Conservation (phyloP, 1,140 invertebrate genomes). For the Drosophila trapezifrons region DNA sequence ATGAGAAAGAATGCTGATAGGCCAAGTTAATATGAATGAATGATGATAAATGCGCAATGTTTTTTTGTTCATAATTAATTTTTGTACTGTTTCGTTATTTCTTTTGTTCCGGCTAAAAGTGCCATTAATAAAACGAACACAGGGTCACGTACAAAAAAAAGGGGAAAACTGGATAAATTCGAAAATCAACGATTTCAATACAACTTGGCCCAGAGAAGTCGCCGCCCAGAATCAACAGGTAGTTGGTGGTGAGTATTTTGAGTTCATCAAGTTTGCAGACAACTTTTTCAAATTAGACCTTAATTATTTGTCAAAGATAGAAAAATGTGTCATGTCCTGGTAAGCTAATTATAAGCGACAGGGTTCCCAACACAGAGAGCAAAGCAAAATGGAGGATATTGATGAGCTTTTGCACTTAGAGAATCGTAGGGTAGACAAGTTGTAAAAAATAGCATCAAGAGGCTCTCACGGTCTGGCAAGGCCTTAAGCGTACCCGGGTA, state of each 20-base stretch:
- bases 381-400: background rate
- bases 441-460: background rate
- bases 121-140: conserved; percentile 19
- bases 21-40: conserved; percentile 47
- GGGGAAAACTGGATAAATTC: background rate
- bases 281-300: too few relatives aligned
- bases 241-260: background rate
- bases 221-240: conserved; percentile 17
- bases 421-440: background rate
- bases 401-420: background rate
- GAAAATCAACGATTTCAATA: background rate
- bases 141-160: background rate
- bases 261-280: background rate
- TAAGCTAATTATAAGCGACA: background rate
- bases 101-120: conserved; percentile 33
- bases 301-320: too few relatives aligned
- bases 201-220: background rate
- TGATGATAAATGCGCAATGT: conserved; percentile 46
- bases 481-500: too few relatives aligned
- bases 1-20: conserved; percentile 51
- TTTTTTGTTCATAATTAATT: conserved; percentile 50
- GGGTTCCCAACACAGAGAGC: background rate
- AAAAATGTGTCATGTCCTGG: background rate
- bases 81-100: conserved; percentile 21
- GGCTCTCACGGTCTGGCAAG: too few relatives aligned